Evolutionary conservation across 2,888 invertebrate species (phyloP).

Genomic region (Folsomia candida): DNA sequence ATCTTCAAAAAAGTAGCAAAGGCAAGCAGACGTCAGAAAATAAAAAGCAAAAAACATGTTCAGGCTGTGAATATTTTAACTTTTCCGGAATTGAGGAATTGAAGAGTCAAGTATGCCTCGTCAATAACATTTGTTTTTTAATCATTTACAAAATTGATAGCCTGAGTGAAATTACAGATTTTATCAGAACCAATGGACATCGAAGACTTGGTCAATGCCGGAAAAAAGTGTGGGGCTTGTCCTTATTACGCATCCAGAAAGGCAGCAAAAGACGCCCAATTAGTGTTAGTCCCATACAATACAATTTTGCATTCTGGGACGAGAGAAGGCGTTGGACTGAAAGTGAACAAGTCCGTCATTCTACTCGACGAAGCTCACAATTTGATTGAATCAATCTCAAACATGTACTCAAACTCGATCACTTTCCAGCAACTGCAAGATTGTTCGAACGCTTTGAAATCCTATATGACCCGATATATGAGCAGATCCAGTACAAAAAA

Average conservation of each 20-base stretch:
- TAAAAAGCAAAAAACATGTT: constrained; percentile 62
- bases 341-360: constrained; percentile 67
- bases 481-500: constrained; percentile 74
- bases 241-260: constrained; percentile 89
- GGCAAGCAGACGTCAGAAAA: constrained; percentile 60
- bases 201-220: constrained; percentile 74
- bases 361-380: constrained; percentile 97
- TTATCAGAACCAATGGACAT: constrained; percentile 76
- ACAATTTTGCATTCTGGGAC: constrained; percentile 75
- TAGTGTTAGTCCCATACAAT: constrained; percentile 73
- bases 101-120: constrained; percentile 52
- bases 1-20: constrained; percentile 67
- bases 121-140: neutral
- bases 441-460: constrained; percentile 56
- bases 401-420: constrained; percentile 77
- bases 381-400: constrained; percentile 81
- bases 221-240: constrained; percentile 71
- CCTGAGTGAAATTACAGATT: too few relatives aligned
- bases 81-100: constrained; percentile 64
- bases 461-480: constrained; percentile 70
- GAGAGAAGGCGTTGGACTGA: constrained; percentile 67
- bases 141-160: neutral
- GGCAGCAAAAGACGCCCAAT: constrained; percentile 78
- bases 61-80: constrained; percentile 69
- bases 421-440: constrained; percentile 52